Conservation (phyloP, 2,113 vertebrate species). For the Isichthys henryi region DNA sequence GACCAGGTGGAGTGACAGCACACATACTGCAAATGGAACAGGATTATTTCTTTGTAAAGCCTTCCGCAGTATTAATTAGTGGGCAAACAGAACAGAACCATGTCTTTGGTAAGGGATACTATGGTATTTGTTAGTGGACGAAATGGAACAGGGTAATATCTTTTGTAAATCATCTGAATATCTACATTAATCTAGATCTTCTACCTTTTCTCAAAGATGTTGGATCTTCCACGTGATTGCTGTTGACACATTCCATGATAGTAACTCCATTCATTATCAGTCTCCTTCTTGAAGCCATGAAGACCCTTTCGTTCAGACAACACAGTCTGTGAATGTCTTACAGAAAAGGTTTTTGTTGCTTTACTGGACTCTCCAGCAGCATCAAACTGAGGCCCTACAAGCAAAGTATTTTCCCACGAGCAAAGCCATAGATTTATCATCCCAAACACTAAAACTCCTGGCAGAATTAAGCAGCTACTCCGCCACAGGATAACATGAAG, state of each 20-base stretch:
- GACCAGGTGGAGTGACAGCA: too few species aligned
- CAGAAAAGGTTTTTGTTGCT: neutral
- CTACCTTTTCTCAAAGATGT: neutral
- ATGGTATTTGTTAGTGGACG: neutral
- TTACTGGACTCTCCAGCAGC: neutral
- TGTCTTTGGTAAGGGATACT: too few species aligned
- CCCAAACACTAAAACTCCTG: neutral
- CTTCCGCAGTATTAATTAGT: neutral
- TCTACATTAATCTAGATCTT: neutral
- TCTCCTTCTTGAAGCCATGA: neutral
- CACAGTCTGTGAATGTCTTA: neutral
- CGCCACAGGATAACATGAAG: neutral
- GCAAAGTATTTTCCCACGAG: neutral
- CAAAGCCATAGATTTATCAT: neutral
- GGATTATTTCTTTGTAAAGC: neutral
- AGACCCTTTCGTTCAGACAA: neutral
- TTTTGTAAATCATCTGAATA: neutral
- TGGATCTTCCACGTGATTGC: neutral
- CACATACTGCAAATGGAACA: too few species aligned
- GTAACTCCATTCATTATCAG: neutral
- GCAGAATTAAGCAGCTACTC: neutral
- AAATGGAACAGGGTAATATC: neutral
- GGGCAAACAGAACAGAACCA: too few species aligned
- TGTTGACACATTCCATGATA: neutral
- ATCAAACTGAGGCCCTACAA: neutral